Percentiles rank a stretch among this genome's conserved stretches.
Evolutionary conservation across 2,888 invertebrate species (phyloP).

Genomic region (Eulithis testata): DNA sequence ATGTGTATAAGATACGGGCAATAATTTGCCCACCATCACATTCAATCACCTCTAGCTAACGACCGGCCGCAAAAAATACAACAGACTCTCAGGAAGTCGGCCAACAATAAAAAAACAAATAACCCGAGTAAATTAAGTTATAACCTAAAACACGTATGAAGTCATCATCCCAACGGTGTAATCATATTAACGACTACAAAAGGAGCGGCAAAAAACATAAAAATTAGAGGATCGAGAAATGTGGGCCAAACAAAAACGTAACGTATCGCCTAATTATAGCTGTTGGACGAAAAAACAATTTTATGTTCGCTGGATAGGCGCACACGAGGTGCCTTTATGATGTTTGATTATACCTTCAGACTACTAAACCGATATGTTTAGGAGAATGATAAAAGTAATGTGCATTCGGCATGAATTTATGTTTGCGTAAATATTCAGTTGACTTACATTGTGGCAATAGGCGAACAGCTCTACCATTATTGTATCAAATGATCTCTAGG

Average conservation of each 20-base stretch:
- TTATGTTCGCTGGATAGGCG: constrained; percentile 68
- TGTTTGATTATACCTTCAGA: constrained; percentile 53
- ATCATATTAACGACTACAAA: constrained; percentile 85
- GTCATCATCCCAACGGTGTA: constrained; percentile 84
- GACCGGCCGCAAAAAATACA: constrained; percentile 77
- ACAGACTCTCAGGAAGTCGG: constrained; percentile 82
- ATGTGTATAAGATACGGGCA: constrained; percentile 48
- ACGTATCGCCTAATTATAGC: constrained; percentile 84
- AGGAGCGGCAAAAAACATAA: constrained; percentile 82
- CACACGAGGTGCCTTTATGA: constrained; percentile 69
- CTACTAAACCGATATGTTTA: constrained; percentile 45
- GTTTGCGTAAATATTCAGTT: constrained; percentile 39
- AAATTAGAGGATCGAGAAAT: constrained; percentile 85
- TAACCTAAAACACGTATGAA: constrained; percentile 85
- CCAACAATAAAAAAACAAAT: constrained; percentile 82
- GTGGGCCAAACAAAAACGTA: constrained; percentile 85
- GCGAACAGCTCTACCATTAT: background rate
- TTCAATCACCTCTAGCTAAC: constrained; percentile 82
- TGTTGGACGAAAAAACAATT: constrained; percentile 83
- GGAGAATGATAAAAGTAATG: constrained; percentile 47
- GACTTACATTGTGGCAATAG: constrained; percentile 23
- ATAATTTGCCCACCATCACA: constrained; percentile 78
- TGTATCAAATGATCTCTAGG: constrained; percentile 1
- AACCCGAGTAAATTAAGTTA: constrained; percentile 84
- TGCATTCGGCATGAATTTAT: constrained; percentile 44